Evolutionary conservation across 2,888 invertebrate genomes (phyloP).

Genomic region (Drosophila peninsularis): DNA sequence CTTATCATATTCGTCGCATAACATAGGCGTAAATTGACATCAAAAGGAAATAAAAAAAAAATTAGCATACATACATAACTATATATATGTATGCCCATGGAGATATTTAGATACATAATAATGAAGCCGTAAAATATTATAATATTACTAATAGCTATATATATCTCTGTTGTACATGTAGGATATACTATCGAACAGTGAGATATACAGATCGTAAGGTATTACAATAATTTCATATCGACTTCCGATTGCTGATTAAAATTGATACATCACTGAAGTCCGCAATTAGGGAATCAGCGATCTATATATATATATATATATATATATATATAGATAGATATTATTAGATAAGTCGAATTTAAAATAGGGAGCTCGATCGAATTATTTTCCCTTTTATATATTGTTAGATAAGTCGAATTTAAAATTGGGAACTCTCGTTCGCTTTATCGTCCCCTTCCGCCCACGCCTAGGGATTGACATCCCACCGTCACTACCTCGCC

Average conservation of each 20-base stretch:
- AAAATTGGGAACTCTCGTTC: not conserved
- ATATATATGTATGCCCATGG: not conserved
- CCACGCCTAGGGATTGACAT: not conserved
- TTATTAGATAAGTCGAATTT: not conserved
- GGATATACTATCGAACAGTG: too few species aligned
- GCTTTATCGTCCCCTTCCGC: not conserved
- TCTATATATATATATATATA: not conserved
- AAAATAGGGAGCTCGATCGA: not conserved
- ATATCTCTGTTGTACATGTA: not conserved
- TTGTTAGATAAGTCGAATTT: not conserved
- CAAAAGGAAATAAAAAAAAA: slow-evolving; percentile 9
- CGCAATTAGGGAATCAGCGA: not conserved
- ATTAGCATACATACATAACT: not conserved
- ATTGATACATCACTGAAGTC: not conserved
- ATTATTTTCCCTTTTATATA: too few species aligned
- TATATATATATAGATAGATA: not conserved
- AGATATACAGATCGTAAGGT: not conserved
- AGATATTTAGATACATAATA: slow-evolving; percentile 18
- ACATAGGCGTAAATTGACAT: slow-evolving; percentile 11
- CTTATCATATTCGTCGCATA: not conserved
- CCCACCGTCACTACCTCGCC: too few species aligned
- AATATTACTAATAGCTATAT: not conserved
- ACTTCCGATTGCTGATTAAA: not conserved
- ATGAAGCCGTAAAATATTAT: not conserved
- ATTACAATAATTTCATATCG: not conserved